Base-by-base conservation (phyloP, 1,140 invertebrate species). In the Drosophila nigrodunni region DNA sequence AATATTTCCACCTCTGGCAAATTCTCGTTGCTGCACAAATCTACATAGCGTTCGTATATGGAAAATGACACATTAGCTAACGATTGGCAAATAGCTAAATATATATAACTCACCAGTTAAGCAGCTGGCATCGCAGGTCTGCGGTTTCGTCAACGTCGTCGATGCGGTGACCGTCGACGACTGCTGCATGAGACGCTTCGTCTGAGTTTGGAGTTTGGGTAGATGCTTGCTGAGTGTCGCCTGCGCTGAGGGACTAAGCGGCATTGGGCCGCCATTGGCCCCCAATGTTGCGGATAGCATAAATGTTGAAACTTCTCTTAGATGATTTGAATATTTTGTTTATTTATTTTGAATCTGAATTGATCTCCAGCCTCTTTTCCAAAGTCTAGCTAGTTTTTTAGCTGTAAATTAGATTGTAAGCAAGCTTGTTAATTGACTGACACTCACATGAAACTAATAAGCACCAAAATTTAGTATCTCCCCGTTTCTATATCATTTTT, bases 1-100 rank as follows among this genome's bases (percentile, higher is more conserved):
- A 99, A 96, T 90, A 99, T 97, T 93, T 99, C 98, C 80, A 99
- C 97, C 94, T 99, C 95, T 92, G 96, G 96, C 92, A 97, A 94
- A 92, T 97, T 95, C 92, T 95, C 96, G 93, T 95, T 95, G 93
- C 96, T 97, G 94, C 96, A 97, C 93, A 98, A 94, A 93, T 97
- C 96, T 97, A 94, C 18, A 94, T 94, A 88, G 3, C 25, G 92
- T 82, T 46, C 83, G 34, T 44, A 78, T 82, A 71, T 75, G 18
- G 15, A 52, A 46, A n/a, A 18, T 49, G 15, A 35, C 1, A 5
- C 7, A 72, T 90, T 77, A 76, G 78, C 44, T 66, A 43, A 37
- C 2, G 9, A 7, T 39, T 44, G n/a, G 9, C 10, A 59, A 69
- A 52, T 44, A 30, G 11, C 34, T 37, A 54, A 71, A 15, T 47